phyloP scores from a whole-genome alignment of 2,113 vertebrate species.

The Smithornis capensis region DNA sequence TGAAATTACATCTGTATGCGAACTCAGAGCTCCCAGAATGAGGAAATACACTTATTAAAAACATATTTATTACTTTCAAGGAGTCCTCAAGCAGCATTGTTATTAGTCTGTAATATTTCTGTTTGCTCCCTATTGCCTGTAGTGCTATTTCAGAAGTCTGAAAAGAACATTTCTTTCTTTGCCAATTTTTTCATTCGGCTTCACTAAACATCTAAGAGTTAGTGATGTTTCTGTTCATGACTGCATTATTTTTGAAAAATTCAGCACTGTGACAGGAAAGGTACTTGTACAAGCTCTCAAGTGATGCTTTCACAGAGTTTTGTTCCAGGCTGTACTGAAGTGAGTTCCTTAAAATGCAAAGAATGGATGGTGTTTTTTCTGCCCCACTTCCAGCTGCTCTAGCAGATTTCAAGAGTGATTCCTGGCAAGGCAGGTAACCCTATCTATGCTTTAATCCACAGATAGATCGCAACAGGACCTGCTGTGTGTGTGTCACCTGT shows the following conservation, averaged over 20 bases:
- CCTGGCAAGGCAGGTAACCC: background rate
- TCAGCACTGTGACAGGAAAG: background rate
- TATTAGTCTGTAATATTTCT: conserved; percentile 13
- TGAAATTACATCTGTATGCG: background rate
- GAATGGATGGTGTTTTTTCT: background rate
- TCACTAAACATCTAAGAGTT: background rate
- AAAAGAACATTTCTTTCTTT: background rate
- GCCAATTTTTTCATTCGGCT: background rate
- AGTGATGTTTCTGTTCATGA: background rate
- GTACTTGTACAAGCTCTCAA: background rate
- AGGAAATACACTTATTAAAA: conserved; percentile 23
- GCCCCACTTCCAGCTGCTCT: background rate
- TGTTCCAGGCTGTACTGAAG: background rate
- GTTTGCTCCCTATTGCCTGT: background rate
- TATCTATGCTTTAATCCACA: background rate
- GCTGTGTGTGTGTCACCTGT: background rate
- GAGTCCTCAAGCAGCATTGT: background rate
- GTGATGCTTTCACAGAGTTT: background rate
- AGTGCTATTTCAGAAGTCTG: background rate
- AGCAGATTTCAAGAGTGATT: background rate
- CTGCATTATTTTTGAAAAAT: background rate
- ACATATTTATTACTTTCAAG: conserved; percentile 35
- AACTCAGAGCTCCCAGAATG: background rate
- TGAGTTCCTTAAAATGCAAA: background rate
- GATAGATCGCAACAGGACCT: background rate